Percentiles rank a stretch among this genome's conserved stretches.
phyloP scores from a whole-genome alignment of 2,888 invertebrate species.

The Agriotes lineatus region DNA sequence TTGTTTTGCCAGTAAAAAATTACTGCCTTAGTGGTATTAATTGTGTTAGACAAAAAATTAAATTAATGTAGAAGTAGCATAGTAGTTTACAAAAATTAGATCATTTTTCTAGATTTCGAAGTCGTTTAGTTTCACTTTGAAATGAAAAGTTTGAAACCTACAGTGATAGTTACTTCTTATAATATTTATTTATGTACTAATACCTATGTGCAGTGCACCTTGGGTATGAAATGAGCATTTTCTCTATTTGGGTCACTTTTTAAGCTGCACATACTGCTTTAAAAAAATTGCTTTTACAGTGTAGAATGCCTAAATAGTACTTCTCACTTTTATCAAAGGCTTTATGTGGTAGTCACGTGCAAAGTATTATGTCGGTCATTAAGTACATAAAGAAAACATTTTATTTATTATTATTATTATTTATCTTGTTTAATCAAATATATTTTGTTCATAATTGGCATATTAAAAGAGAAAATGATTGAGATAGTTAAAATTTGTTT shows the following conservation, averaged over 20 bases:
- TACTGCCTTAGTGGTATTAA: conserved; percentile 25
- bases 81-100: conserved; percentile 20
- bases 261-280: conserved; percentile 9
- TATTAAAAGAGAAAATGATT: not conserved
- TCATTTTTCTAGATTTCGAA: conserved; percentile 1
- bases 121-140: not conserved
- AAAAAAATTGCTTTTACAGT: not conserved
- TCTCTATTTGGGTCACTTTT: not conserved
- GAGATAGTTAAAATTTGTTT: conserved; percentile 44
- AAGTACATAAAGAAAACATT: no score
- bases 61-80: conserved; percentile 20
- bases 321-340: no score
- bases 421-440: not conserved
- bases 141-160: not conserved
- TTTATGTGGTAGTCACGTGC: no score
- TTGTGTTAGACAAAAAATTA: conserved; percentile 27
- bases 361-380: no score
- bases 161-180: not conserved
- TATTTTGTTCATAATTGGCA: not conserved
- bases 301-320: not conserved
- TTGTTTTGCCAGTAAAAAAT: not conserved
- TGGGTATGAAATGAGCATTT: not conserved
- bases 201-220: conserved; percentile 5
- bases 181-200: not conserved
- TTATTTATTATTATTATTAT: not conserved